Base-by-base conservation (phyloP, 37 sponge, comb jelly and placozoan species). In the Spongilla lacustris region DNA sequence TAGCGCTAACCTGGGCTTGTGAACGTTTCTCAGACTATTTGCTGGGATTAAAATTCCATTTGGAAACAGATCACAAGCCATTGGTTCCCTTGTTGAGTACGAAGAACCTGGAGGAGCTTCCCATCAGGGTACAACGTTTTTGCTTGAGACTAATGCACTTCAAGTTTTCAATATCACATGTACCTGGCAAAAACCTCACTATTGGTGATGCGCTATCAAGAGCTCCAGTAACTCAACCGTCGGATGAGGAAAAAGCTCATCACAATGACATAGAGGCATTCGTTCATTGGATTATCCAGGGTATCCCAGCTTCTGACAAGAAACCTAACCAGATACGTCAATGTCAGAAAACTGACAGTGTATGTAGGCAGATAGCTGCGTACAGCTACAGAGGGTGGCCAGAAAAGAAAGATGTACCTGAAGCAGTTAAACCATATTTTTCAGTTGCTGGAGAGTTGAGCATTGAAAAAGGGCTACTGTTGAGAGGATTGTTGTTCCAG, bases 51-150 rank as follows among this genome's bases (percentile, higher is more conserved):
- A 24, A 1, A 69, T 82, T 82, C 50, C 87, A 85, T 30, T 36
- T 81, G 4, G 25, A 86, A 30, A 91, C 91, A 0, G 91, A 91
- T 29, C 87, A 91, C 75, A 91, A 91, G 69, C 91, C 91, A 6
- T 32, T 86, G 46, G 80, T 91, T 41, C 79, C 91, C 0, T 23
- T 86, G 9, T 72, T 91, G 22, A 86, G 83, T 48, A 48, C 79
- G n/a, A 90, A 90, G 67, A 75, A 49, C 50, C 78, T 86, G 8
- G 80, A 91, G 0, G 74, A 77, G 23, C 83, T 86, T 4, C 91
- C 91, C 41, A 3, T 77, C 21, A 27, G 80, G 46, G 73, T 85
- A n/a, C 91, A 86, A 80, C 71, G 87, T 26, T 86, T 86, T 33
- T 27, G 79, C 19, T 9, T 91, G 38, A 78, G 83, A 0, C 9